Conservation (phyloP, 2,888 invertebrate species). For the Phyllotreta striolata region DNA sequence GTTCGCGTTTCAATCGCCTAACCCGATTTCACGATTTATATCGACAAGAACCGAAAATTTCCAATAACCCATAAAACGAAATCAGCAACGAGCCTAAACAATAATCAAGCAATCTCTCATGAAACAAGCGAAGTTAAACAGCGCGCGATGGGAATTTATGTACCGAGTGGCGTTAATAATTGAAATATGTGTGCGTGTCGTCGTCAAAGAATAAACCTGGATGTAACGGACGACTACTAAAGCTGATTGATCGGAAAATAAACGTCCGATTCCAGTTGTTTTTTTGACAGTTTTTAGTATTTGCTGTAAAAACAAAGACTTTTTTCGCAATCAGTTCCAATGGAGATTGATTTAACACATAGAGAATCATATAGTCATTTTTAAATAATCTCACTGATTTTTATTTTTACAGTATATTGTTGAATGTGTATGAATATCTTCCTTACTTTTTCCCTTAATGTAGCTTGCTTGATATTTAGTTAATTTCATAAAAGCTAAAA, state of each 20-base stretch:
- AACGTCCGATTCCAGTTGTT: conserved; percentile 2
- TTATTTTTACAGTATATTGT: no score
- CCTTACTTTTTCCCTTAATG: no score
- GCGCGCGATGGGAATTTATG: conserved; percentile 44
- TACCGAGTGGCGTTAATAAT: conserved; percentile 48
- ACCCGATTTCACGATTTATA: conserved; percentile 20
- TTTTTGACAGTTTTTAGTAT: no score
- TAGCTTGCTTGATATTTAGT: no score
- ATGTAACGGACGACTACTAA: conserved; percentile 30
- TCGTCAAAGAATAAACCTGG: conserved; percentile 29
- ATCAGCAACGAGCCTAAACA: conserved; percentile 30
- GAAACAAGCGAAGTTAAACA: conserved; percentile 24
- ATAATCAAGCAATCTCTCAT: conserved; percentile 31
- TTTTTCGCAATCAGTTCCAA: no score
- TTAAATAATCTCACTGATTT: no score
- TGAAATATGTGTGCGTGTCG: conserved; percentile 43
- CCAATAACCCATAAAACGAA: conserved; percentile 25
- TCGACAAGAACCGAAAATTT: conserved; percentile 4
- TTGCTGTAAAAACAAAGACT: no score
- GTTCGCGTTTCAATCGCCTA: conserved; percentile 8
- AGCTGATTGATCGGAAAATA: conserved; percentile 34
- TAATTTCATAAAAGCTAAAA: no score
- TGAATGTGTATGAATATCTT: no score
- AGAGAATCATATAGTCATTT: no score
- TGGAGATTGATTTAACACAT: no score